A percentile compares a stretch with the other conserved stretches of the same genome.
phyloP scores from a whole-genome alignment of 64 coral and sea anemone genomes.

The Porites lutea region DNA sequence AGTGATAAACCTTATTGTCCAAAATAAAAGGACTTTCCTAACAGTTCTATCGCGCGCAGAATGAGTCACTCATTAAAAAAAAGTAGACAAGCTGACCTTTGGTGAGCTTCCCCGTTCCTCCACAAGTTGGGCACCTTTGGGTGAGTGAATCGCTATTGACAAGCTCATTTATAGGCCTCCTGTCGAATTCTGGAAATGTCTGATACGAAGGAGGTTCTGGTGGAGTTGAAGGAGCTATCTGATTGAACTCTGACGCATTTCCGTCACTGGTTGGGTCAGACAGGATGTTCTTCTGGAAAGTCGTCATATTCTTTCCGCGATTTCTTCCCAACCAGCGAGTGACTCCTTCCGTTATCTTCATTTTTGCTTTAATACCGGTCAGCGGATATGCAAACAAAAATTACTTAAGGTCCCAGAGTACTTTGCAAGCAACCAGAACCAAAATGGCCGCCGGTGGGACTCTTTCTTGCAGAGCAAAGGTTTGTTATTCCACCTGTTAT shows the following conservation, averaged over 20 bases:
- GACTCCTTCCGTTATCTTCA: not conserved
- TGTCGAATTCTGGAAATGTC: conserved; percentile 65
- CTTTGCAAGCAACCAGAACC: not conserved
- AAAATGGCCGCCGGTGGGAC: not conserved
- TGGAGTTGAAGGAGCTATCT: not conserved
- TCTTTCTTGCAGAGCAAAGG: not conserved
- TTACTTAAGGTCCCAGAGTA: not conserved
- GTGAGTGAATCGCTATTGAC: not conserved
- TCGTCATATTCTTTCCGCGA: not conserved
- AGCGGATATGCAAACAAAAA: not conserved
- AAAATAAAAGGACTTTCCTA: too few relatives aligned
- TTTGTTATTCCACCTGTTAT: not conserved
- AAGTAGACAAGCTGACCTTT: conserved; percentile 43
- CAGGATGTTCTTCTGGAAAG: conserved; percentile 6
- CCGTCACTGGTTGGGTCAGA: conserved; percentile 44
- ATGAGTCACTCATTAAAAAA: not conserved
- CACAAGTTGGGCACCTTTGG: conserved; percentile 82
- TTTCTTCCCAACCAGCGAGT: not conserved
- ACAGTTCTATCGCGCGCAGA: not conserved
- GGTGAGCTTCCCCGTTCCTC: conserved; percentile 76
- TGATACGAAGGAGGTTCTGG: not conserved
- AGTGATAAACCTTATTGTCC: too few relatives aligned
- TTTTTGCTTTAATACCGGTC: not conserved
- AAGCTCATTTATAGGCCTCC: not conserved
- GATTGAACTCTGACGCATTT: not conserved